Conservation (phyloP, 1,140 invertebrate genomes). For the Tribolium castaneum region DNA sequence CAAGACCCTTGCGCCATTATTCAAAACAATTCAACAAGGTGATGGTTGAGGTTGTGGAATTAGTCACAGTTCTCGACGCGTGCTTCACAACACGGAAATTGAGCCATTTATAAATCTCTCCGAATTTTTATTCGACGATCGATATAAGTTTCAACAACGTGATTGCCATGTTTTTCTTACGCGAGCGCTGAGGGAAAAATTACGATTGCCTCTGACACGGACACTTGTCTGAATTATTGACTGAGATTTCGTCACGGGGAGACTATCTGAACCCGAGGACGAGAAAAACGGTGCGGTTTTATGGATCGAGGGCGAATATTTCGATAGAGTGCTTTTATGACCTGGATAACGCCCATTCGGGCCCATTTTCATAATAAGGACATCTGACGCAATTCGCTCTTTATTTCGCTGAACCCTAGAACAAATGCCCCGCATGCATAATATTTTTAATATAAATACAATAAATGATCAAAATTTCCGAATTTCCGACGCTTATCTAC, state of each 20-base stretch:
- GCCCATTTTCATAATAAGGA: neutral
- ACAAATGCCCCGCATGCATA: too few relatives aligned
- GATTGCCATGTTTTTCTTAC: constrained; percentile 2
- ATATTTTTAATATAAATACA: too few relatives aligned
- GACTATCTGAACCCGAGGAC: neutral
- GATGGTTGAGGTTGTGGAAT: constrained; percentile 33
- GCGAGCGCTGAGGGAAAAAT: neutral
- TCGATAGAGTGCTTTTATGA: neutral
- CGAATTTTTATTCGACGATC: constrained; percentile 6
- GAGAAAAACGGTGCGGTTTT: neutral
- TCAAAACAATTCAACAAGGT: constrained; percentile 34
- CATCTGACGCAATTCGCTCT: too few relatives aligned
- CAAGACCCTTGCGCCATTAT: constrained; percentile 31
- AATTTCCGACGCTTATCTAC: too few relatives aligned
- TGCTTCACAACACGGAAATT: neutral
- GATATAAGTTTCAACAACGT: constrained; percentile 6
- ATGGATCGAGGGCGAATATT: neutral
- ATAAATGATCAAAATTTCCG: too few relatives aligned
- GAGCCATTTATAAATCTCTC: constrained; percentile 1
- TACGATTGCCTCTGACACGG: neutral
- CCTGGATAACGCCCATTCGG: neutral
- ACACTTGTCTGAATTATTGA: constrained; percentile 32
- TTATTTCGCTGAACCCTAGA: too few relatives aligned
- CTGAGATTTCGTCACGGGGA: neutral
- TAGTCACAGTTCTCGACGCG: constrained; percentile 23